Evolutionary conservation across 2,113 vertebrate species (phyloP).

Genomic region (Thymallus thymallus): DNA sequence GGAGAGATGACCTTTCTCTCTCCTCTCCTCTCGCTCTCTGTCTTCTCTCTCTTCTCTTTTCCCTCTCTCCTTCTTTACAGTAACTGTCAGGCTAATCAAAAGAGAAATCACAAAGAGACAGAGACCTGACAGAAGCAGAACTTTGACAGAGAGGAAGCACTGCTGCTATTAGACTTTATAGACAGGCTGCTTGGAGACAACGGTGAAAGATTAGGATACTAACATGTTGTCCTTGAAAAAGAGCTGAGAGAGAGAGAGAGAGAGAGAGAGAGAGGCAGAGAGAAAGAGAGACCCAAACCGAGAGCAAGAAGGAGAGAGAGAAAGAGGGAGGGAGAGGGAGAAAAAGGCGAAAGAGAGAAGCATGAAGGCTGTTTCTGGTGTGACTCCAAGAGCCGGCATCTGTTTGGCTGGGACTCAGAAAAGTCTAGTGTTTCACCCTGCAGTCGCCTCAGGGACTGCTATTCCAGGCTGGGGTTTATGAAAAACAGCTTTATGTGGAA

Average conservation of each 20-base stretch:
- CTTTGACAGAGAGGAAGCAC: conserved; percentile 30
- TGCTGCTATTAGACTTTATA: conserved; percentile 35
- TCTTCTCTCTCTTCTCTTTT: conserved; percentile 10
- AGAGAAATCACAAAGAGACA: conserved; percentile 21
- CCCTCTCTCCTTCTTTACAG: not conserved
- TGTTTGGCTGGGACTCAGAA: conserved; percentile 81
- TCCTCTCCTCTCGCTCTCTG: not conserved
- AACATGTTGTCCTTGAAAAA: conserved; percentile 46
- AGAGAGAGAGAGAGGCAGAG: conserved; percentile 14
- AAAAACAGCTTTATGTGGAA: conserved; percentile 85
- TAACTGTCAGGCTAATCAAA: conserved; percentile 15
- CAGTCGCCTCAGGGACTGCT: conserved; percentile 71
- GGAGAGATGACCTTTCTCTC: conserved; percentile 11
- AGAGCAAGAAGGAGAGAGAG: not conserved
- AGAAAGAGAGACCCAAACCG: conserved; percentile 6
- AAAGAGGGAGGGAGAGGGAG: conserved; percentile 18
- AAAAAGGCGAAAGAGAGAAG: conserved; percentile 54
- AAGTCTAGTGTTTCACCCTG: conserved; percentile 80
- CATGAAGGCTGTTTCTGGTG: conserved; percentile 75
- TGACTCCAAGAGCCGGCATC: conserved; percentile 79
- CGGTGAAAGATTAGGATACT: conserved; percentile 49
- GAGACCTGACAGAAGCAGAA: conserved; percentile 43
- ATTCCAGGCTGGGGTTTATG: conserved; percentile 80
- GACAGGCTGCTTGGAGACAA: conserved; percentile 36
- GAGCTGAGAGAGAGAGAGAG: conserved; percentile 16